Conservation (phyloP, 2,113 vertebrate genomes). For the Lichenostomus cassidix region DNA sequence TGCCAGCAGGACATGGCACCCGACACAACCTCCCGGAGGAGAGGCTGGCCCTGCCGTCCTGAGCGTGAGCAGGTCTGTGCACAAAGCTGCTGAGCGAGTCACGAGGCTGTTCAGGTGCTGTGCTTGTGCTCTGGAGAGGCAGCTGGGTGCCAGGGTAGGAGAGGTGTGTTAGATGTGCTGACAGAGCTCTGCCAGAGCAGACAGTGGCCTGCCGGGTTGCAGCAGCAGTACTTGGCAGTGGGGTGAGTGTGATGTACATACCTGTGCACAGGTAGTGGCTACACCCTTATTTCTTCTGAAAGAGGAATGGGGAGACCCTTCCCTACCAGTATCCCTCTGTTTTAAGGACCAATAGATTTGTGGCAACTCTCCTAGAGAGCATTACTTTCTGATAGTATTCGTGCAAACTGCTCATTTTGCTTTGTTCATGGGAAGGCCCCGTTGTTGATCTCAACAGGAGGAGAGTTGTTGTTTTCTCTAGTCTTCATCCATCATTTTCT, state of each 20-base stretch:
- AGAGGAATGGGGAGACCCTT: background rate
- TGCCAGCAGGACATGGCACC: background rate
- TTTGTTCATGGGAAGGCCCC: background rate
- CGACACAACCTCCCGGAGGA: rapidly evolving
- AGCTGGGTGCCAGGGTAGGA: background rate
- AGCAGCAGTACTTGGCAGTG: background rate
- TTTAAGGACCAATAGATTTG: background rate
- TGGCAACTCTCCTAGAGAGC: background rate
- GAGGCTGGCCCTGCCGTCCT: background rate
- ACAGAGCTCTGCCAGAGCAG: background rate
- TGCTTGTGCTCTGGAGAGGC: background rate
- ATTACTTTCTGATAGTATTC: background rate
- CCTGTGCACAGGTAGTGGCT: background rate
- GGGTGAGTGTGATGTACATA: rapidly evolving
- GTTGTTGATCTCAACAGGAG: background rate
- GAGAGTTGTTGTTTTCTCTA: background rate
- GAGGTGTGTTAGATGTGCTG: background rate
- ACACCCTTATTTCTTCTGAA: background rate
- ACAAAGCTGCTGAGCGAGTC: background rate
- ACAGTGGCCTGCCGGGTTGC: background rate
- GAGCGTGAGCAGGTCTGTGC: rapidly evolving
- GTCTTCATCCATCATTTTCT: background rate
- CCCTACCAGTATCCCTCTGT: background rate
- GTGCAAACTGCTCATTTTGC: background rate
- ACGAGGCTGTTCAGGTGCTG: background rate